phyloP scores from a whole-genome alignment of 2,888 invertebrate species.

The Tolmerus cingulatus region DNA sequence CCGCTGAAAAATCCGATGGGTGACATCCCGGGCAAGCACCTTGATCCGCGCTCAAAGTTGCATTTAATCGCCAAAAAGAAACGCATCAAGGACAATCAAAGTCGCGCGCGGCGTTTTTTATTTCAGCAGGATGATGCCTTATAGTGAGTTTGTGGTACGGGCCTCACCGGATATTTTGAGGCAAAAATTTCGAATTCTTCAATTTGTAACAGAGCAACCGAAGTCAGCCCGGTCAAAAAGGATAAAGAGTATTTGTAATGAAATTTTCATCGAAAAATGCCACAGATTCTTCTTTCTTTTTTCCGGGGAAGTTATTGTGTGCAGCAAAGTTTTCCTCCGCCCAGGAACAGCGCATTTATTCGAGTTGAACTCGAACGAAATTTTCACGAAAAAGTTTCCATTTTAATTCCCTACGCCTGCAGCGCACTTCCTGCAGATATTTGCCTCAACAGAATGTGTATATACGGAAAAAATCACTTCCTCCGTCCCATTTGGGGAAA shows the following conservation, averaged over 20 bases:
- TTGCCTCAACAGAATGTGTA: background rate
- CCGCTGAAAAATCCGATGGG: background rate
- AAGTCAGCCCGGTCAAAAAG: background rate
- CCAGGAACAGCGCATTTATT: background rate
- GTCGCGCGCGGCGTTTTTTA: background rate
- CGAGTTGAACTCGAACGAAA: background rate
- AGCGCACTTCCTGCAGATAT: background rate
- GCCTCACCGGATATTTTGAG: background rate
- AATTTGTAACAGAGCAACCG: background rate
- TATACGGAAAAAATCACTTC: background rate
- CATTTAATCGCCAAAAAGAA: background rate
- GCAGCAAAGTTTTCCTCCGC: background rate
- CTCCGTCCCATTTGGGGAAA: background rate
- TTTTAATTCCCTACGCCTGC: background rate
- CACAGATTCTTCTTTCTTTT: background rate
- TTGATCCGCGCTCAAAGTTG: background rate
- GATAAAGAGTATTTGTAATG: background rate
- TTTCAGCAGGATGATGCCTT: background rate
- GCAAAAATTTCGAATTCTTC: background rate
- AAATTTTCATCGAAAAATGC: background rate
- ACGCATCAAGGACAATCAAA: background rate
- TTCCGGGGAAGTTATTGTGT: background rate
- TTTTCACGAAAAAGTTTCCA: constrained; percentile 1
- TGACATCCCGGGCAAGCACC: background rate
- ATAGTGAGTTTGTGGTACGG: background rate